Conservation (phyloP, 1,140 invertebrate species). For the Maniola jurtina region DNA sequence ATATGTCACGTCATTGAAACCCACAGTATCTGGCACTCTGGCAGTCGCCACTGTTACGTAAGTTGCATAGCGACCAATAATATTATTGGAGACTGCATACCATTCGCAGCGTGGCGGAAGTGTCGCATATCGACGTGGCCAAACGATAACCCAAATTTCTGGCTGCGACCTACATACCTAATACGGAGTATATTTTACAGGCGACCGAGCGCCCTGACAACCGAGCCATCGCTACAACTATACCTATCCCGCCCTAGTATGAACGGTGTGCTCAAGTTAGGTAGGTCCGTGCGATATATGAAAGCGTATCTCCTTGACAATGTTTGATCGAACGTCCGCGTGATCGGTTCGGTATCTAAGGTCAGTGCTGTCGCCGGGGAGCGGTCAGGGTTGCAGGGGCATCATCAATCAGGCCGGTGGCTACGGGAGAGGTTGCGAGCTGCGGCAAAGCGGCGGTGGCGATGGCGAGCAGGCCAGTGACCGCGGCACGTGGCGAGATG, state of each 20-base stretch:
- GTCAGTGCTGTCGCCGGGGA: constrained; percentile 28
- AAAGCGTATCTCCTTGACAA: constrained; percentile 28
- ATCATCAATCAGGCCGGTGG: constrained; percentile 29
- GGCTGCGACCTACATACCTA: constrained; percentile 67
- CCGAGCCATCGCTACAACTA: constrained; percentile 35
- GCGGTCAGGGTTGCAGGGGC: constrained; percentile 32
- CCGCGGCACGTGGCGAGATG: constrained; percentile 77
- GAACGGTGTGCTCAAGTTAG: neutral
- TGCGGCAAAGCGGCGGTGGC: constrained; percentile 24
- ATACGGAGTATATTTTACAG: constrained; percentile 56
- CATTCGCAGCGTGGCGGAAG: constrained; percentile 63
- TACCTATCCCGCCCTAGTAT: too few species aligned
- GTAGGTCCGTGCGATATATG: constrained; percentile 17
- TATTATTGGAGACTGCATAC: constrained; percentile 60
- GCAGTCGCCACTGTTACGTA: constrained; percentile 48
- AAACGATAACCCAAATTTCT: constrained; percentile 76
- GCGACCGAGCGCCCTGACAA: constrained; percentile 41
- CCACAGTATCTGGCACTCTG: constrained; percentile 44
- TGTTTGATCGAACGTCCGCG: constrained; percentile 28
- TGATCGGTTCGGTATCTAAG: constrained; percentile 27
- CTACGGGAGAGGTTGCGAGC: constrained; percentile 9
- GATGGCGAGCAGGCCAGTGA: constrained; percentile 63
- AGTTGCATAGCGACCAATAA: constrained; percentile 45
- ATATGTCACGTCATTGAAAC: constrained; percentile 42
- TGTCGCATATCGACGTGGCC: constrained; percentile 72